Percentiles rank a stretch among this genome's conserved stretches.
Evolutionary conservation across 2,888 invertebrate species (phyloP).

Genomic region (Pristionchus exspectatus): DNA sequence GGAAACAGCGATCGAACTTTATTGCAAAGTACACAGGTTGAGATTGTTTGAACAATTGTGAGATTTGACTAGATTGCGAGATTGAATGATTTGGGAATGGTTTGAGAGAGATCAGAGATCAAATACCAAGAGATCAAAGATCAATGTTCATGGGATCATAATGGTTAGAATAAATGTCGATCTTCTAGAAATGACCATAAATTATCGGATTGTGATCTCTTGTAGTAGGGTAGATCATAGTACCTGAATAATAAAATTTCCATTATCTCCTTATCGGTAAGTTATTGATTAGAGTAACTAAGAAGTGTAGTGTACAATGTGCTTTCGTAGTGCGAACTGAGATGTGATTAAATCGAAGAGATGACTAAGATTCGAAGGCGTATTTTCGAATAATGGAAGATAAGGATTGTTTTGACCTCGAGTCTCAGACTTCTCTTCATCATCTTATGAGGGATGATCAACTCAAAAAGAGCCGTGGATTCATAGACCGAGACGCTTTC

Average conservation of each 20-base stretch:
- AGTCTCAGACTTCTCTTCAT: neutral
- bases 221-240: conserved; percentile 60
- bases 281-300: conserved; percentile 32
- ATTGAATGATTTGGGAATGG: neutral
- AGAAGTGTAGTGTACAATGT: conserved; percentile 47
- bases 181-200: conserved; percentile 47
- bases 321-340: conserved; percentile 28
- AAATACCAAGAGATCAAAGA: conserved; percentile 46
- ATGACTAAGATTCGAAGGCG: neutral
- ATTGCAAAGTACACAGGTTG: neutral
- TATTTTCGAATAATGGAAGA: conserved; percentile 6
- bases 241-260: conserved; percentile 39
- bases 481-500: neutral
- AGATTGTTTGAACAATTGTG: conserved; percentile 12
- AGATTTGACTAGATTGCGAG: neutral
- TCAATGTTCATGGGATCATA: conserved; percentile 22
- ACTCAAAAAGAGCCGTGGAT: conserved; percentile 6
- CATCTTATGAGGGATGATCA: neutral
- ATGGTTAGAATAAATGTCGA: conserved; percentile 35
- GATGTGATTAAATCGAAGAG: neutral
- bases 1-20: conserved; percentile 39
- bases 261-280: neutral
- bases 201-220: conserved; percentile 49
- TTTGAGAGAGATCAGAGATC: conserved; percentile 44
- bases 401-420: conserved; percentile 56